Percentiles rank a stretch among this genome's conserved stretches.
Evolutionary conservation across 2,797 vertebrate genomes (phyloP).

Genomic region (Dendrocincla fuliginosa): DNA sequence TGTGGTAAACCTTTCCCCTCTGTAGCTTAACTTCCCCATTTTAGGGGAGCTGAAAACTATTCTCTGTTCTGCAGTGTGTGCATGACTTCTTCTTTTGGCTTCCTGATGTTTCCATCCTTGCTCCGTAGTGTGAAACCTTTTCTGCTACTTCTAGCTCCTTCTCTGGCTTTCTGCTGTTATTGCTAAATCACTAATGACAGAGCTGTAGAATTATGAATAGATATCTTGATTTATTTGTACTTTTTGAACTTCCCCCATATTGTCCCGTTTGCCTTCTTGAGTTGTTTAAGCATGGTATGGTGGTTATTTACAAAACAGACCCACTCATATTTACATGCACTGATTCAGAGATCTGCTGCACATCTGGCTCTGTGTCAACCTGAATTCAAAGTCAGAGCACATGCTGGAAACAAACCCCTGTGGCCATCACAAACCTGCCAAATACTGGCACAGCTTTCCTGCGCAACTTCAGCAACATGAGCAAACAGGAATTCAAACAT

Average conservation of each 20-base stretch:
- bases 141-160: not conserved
- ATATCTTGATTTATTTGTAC: not conserved
- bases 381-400: not conserved
- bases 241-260: not conserved
- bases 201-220: not conserved
- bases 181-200: not conserved
- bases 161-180: not conserved
- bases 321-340: not conserved
- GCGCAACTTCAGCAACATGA: not conserved
- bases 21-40: not conserved
- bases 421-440: not conserved
- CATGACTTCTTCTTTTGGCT: not conserved
- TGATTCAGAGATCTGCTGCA: not conserved
- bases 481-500: not conserved
- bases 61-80: not conserved
- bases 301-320: not conserved
- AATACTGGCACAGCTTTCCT: not conserved
- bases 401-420: not conserved
- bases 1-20: rapidly evolving
- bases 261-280: not conserved
- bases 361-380: not conserved
- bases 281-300: not conserved
- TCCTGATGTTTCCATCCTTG: not conserved
- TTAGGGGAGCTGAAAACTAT: not conserved
- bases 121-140: not conserved